Evolutionary conservation across 2,113 vertebrate genomes (phyloP).

Genomic region (Macaca mulatta): DNA sequence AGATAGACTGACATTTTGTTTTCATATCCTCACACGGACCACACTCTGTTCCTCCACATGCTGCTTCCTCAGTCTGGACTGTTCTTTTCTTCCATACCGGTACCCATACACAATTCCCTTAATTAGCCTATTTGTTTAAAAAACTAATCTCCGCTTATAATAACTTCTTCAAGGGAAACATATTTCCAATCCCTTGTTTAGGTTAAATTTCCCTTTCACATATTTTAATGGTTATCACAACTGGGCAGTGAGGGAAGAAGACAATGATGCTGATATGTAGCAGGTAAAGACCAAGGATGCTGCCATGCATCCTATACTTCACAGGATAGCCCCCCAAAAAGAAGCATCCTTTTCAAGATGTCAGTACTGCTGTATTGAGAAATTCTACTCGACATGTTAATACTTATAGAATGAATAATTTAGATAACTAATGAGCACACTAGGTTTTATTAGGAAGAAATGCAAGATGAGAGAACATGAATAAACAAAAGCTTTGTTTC

Average conservation of each 20-base stretch:
- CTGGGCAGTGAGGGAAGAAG: background rate
- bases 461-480: background rate
- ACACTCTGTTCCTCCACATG: background rate
- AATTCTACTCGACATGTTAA: background rate
- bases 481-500: background rate
- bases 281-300: background rate
- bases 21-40: slow-evolving; percentile 22
- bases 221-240: background rate
- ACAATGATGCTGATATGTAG: background rate
- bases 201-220: background rate
- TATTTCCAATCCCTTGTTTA: background rate
- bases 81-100: background rate
- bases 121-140: background rate
- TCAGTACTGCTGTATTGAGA: background rate
- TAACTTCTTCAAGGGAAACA: background rate
- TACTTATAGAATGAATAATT: background rate
- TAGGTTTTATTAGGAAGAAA: background rate
- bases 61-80: background rate
- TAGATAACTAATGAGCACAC: background rate
- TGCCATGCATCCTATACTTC: background rate
- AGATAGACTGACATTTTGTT: slow-evolving; percentile 17
- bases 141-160: background rate
- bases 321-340: background rate
- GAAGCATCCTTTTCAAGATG: background rate
- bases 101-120: background rate